Evolutionary conservation across 30 jellyfish, hydroid and myxozoan species (phyloP).

Genomic region (Sanderia malayensis): DNA sequence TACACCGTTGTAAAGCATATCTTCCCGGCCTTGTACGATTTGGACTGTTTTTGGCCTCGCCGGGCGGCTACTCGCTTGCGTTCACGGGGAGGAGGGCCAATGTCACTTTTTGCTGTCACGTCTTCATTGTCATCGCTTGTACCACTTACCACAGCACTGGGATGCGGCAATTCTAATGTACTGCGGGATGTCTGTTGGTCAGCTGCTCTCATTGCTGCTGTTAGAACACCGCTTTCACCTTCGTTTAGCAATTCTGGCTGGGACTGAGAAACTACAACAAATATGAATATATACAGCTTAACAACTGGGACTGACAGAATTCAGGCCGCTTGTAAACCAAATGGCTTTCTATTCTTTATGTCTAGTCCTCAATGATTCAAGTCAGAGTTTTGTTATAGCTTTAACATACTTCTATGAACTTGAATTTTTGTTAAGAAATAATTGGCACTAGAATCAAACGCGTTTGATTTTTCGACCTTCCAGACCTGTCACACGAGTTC

Average conservation of each 20-base stretch:
- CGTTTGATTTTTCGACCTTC: no score
- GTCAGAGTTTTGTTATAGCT: no score
- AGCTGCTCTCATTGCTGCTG: slow-evolving; percentile 54
- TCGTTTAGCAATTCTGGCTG: not conserved
- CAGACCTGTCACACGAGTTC: no score
- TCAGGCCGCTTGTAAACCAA: no score
- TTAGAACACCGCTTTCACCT: slow-evolving; percentile 8
- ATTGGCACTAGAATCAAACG: no score
- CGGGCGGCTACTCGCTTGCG: slow-evolving; percentile 41
- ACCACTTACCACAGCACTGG: not conserved
- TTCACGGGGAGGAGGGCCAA: not conserved
- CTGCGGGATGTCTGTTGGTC: not conserved
- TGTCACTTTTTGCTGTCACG: not conserved
- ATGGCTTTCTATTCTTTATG: not conserved
- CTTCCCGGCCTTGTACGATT: slow-evolving; percentile 67
- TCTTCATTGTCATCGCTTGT: no score
- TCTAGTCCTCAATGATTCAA: no score
- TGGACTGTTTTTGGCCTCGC: slow-evolving; percentile 20
- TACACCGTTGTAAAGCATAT: slow-evolving; percentile 60
- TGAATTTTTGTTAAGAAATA: no score
- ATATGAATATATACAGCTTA: not conserved
- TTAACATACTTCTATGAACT: no score
- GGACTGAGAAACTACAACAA: slow-evolving; percentile 28
- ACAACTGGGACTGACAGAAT: not conserved
- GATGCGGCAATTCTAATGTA: not conserved